Conservation (phyloP, 2,888 invertebrate genomes). For the Synanthedon formicaeformis region DNA sequence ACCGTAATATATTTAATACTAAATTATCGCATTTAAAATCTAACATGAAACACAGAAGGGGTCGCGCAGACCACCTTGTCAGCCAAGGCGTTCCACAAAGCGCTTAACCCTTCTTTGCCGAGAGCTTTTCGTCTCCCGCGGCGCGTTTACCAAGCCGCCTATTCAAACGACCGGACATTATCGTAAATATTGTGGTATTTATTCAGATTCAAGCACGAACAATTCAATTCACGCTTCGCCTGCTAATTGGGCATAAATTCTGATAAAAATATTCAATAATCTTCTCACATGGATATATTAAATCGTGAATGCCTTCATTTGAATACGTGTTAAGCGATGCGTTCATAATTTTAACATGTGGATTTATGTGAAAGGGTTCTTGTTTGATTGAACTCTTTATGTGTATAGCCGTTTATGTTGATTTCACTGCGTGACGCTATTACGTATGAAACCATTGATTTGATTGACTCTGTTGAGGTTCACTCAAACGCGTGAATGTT, state of each 20-base stretch:
- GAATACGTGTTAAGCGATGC: constrained; percentile 49
- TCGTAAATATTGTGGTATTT: constrained; percentile 70
- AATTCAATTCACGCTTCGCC: constrained; percentile 67
- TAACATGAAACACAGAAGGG: constrained; percentile 20
- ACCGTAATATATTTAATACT: constrained; percentile 34
- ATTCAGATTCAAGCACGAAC: constrained; percentile 64
- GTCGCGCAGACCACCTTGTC: constrained; percentile 57
- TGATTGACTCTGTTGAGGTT: too few relatives aligned
- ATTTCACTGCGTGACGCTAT: not conserved
- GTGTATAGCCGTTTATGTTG: not conserved
- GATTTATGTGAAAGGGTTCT: constrained; percentile 38
- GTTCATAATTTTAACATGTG: constrained; percentile 42
- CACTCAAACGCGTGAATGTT: too few relatives aligned
- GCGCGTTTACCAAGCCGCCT: constrained; percentile 40
- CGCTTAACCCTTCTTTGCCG: constrained; percentile 58
- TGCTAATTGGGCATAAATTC: constrained; percentile 68
- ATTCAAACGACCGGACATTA: constrained; percentile 59
- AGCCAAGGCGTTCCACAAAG: constrained; percentile 54
- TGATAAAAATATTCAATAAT: constrained; percentile 64
- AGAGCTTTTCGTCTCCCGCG: constrained; percentile 30
- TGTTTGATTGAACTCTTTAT: constrained; percentile 15
- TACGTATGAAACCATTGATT: not conserved
- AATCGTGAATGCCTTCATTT: constrained; percentile 52
- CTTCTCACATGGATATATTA: constrained; percentile 57
- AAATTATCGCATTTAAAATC: constrained; percentile 56